These are phyloP conservation scores for Noturus placidus DNA, from an alignment of 2,113 vertebrate species.

Conservation along the genomic window DNA sequence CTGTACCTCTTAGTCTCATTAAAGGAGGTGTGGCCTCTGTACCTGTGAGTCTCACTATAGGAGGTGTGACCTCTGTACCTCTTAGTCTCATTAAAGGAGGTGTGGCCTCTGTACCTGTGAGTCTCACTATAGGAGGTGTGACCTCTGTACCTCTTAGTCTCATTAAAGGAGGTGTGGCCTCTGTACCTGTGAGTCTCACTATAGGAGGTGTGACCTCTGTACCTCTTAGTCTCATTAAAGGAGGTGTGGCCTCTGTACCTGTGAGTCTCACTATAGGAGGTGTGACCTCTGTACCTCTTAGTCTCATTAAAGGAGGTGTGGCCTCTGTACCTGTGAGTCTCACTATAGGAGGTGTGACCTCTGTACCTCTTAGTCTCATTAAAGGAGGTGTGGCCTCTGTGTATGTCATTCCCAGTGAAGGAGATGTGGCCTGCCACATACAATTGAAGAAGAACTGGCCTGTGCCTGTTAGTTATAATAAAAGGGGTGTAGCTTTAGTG, in stretches of 20 bases:
- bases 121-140: neutral
- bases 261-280: neutral
- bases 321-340: neutral
- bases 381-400: neutral
- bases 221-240: neutral
- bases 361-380: rapidly evolving
- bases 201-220: neutral
- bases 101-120: neutral
- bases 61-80: neutral
- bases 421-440: neutral
- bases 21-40: neutral
- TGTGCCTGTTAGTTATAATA: neutral
- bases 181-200: neutral
- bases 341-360: neutral
- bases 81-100: neutral
- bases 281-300: neutral
- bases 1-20: neutral
- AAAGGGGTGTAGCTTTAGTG: too few species aligned
- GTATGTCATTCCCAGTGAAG: neutral
- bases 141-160: neutral
- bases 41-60: neutral
- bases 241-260: neutral
- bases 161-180: neutral
- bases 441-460: neutral
- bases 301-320: neutral